A percentile compares a stretch with the other conserved stretches of the same genome.
phyloP scores from a whole-genome alignment of 2,888 invertebrate genomes.

The Cremastinae sp. region DNA sequence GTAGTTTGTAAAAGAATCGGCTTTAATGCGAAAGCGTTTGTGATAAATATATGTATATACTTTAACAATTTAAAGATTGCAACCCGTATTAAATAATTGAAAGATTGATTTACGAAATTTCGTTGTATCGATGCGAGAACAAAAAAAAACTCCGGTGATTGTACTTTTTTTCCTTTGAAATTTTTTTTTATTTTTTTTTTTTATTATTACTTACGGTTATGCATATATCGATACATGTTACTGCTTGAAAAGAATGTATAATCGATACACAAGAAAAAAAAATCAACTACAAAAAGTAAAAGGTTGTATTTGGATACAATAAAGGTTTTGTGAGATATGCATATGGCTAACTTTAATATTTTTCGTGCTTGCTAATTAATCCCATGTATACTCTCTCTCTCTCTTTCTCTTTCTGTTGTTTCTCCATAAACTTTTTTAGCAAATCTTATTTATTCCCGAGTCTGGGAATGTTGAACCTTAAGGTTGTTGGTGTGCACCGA shows the following conservation, averaged over 20 bases:
- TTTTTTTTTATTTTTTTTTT: conserved; percentile 39
- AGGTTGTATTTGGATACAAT: conserved; percentile 75
- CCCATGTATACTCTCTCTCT: conserved; percentile 47
- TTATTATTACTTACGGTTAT: conserved; percentile 42
- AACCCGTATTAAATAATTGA: conserved; percentile 11
- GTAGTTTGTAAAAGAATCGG: conserved; percentile 59
- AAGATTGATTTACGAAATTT: conserved; percentile 40
- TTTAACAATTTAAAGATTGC: conserved; percentile 67
- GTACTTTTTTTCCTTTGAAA: conserved; percentile 17
- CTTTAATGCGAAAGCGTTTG: conserved; percentile 60
- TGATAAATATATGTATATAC: conserved; percentile 73
- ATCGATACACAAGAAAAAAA: conserved; percentile 60
- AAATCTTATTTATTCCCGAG: conserved; percentile 23
- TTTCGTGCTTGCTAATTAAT: conserved; percentile 55
- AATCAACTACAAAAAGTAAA: conserved; percentile 11
- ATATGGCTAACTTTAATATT: conserved; percentile 70
- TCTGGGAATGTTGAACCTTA: conserved; percentile 24
- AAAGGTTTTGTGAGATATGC: conserved; percentile 73
- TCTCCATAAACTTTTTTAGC: conserved; percentile 23
- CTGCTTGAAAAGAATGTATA: conserved; percentile 67
- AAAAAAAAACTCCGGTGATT: conserved; percentile 18
- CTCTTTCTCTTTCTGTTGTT: conserved; percentile 12
- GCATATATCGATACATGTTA: conserved; percentile 63
- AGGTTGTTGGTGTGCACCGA: conserved; percentile 31
- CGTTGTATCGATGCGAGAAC: conserved; percentile 37